Evolutionary conservation across 1,140 invertebrate genomes (phyloP), one percentile per base, ranked within the genome.

Genomic region (Metaphire vulgaris): DNA sequence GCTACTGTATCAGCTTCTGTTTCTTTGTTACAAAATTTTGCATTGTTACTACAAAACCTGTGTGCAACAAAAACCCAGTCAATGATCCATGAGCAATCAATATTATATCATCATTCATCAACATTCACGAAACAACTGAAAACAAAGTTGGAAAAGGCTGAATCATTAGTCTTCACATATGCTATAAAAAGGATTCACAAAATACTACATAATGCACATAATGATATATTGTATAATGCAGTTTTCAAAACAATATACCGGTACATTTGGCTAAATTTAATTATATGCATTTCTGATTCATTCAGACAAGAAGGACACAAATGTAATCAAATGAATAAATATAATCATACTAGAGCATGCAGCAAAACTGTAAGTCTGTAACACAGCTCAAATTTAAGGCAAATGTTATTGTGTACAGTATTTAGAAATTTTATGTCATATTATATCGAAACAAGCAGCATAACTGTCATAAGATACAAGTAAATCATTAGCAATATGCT

Each of bases 1-100:
- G 81, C 80, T 33, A 78, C 80, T 31, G 80, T 69, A 64, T 56
- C 79, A 14, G 73, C 71, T 1, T 81, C 81, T 66, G 80, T 70
- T 74, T 82, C 81, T 64, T 75, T 79, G 34, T 80, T 69, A 71
- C 80, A 69, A 26, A 74, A 72, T 31, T 79, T 80, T 16, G 82
- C 75, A 78, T 76, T 69, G 1, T 73, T 69, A 30, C 26, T 28
- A 30, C 69, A 68, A 71, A 56, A 75, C 67, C 74, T 75, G 32
- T 12, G 15, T 16, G 16, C n/a, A 67, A 69, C n/a, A 12, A 26
- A 69, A 69, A 26, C 6, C 26, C 26, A 28, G n/a, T 69, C 30
- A 28, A 14, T 69, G 26, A 31, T n/a, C n/a, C n/a, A n/a, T n/a
- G n/a, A 69, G n/a, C 30, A 69, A 2, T 28, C 26, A 26, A 69